phyloP scores from a whole-genome alignment of 2,113 vertebrate species.

The Morphnarchus princeps region DNA sequence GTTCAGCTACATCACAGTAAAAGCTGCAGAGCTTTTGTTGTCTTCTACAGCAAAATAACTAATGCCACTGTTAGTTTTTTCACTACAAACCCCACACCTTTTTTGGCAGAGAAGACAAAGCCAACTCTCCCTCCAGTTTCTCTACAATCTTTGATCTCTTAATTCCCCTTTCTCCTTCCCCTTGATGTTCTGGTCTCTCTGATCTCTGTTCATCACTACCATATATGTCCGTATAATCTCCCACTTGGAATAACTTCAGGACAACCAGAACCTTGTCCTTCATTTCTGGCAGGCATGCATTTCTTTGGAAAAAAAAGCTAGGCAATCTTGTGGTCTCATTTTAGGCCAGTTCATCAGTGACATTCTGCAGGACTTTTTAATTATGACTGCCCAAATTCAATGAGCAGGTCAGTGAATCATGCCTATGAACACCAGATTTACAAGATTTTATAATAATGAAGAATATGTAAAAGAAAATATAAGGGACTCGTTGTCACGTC shows the following conservation, averaged over 20 bases:
- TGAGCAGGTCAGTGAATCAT: not conserved
- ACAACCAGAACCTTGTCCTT: not conserved
- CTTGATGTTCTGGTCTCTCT: slow-evolving; percentile 32
- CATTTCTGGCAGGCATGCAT: not conserved
- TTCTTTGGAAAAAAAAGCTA: not conserved
- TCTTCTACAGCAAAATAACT: not conserved
- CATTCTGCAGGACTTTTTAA: not conserved
- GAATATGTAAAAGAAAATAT: not conserved
- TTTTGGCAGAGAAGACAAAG: slow-evolving; percentile 51
- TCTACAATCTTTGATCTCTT: slow-evolving; percentile 33
- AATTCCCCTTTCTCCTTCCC: slow-evolving; percentile 29
- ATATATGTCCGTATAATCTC: not conserved
- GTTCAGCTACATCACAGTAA: not conserved
- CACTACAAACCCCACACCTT: not conserved
- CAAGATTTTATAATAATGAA: not conserved
- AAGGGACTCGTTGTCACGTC: not conserved
- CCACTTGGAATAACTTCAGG: not conserved
- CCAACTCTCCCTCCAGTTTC: slow-evolving; percentile 27
- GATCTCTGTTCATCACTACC: not conserved
- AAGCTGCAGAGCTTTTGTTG: not conserved
- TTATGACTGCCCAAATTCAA: not conserved
- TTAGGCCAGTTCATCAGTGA: not conserved
- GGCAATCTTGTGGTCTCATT: not conserved
- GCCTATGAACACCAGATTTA: not conserved
- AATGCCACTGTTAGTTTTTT: not conserved